Base-by-base conservation (phyloP, 2,113 vertebrate genomes). In the Pachycephala philippinensis region DNA sequence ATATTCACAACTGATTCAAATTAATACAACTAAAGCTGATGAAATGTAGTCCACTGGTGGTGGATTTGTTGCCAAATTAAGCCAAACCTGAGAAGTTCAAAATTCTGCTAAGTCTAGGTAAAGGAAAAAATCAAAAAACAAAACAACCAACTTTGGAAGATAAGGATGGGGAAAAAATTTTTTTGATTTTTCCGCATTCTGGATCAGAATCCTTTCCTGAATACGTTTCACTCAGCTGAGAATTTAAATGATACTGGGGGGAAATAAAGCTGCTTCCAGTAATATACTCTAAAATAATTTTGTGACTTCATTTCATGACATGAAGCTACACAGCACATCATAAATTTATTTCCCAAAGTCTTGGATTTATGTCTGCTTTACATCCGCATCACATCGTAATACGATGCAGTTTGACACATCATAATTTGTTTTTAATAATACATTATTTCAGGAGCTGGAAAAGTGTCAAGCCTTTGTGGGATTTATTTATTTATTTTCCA, bases 331-430 rank as follows among this genome's bases (percentile, higher is more conserved):
- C 2, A 76, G 28, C 9, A 65, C 28, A 69, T 86, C 63, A 82
- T 69, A 90, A 88, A 85, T 90, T 87, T 88, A 64, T 88, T 75
- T 90, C 53, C 16, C 20, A 61, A 90, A 88, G 74, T 90, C 82
- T 80, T 65, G 53, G 66, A 94, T 92, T 94, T 93, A 93, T 93
- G 65, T 85, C 85, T 94, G n/a, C 50, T 93, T 92, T 91, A 90
- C 23, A 92, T 79, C 49, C 40, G 52, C 8, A 76, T 90, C 78
- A 69, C 82, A 87, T 50, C 61, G 56, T 60, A 91, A 66, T 78
- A 49, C 0, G 1, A 86, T 54, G 27, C 17, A 81, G 68, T 86
- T 83, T 90, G 76, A 89, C 60, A 95, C 20, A 83, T 4, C 39
- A 52, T 84, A 70, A 66, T 83, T 94, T 90, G 18, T 53, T 95